These are phyloP conservation scores for Harpagoxenus sublaevis DNA, from an alignment of 2,888 invertebrate genomes.

Conservation along the genomic window DNA sequence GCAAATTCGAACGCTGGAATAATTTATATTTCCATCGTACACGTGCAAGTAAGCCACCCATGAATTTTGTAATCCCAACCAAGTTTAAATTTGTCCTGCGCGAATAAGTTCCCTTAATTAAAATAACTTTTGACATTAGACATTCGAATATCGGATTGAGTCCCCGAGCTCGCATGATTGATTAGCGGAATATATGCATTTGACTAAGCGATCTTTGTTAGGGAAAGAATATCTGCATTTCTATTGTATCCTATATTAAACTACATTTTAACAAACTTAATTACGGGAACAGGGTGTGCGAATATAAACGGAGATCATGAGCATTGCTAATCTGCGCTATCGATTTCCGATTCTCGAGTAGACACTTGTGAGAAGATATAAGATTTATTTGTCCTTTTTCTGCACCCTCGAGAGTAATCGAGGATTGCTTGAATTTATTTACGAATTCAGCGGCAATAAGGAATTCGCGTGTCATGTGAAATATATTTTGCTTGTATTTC, in stretches of 20 bases:
- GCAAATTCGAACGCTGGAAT: conserved; percentile 19
- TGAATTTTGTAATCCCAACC: conserved; percentile 24
- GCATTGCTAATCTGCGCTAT: not conserved
- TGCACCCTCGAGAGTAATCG: not conserved
- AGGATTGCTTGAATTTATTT: conserved; percentile 10
- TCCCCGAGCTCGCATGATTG: not conserved
- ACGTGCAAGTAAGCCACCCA: conserved; percentile 27
- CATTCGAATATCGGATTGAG: conserved; percentile 19
- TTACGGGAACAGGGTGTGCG: not conserved
- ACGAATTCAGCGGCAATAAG: conserved; percentile 8
- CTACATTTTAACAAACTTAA: not conserved
- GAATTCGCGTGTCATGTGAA: not conserved
- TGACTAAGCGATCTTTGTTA: not conserved
- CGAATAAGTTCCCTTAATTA: conserved; percentile 31
- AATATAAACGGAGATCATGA: not conserved
- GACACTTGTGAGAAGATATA: not conserved
- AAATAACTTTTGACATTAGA: conserved; percentile 42
- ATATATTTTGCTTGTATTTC: conserved; percentile 9
- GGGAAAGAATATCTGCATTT: not conserved
- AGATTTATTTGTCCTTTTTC: not conserved
- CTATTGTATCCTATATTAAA: not conserved
- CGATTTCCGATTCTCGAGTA: not conserved
- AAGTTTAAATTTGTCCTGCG: conserved; percentile 29
- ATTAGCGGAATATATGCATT: not conserved
- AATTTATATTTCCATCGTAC: conserved; percentile 25